Evolutionary conservation across 2,888 invertebrate species (phyloP).

Genomic region (Mamestra brassicae): DNA sequence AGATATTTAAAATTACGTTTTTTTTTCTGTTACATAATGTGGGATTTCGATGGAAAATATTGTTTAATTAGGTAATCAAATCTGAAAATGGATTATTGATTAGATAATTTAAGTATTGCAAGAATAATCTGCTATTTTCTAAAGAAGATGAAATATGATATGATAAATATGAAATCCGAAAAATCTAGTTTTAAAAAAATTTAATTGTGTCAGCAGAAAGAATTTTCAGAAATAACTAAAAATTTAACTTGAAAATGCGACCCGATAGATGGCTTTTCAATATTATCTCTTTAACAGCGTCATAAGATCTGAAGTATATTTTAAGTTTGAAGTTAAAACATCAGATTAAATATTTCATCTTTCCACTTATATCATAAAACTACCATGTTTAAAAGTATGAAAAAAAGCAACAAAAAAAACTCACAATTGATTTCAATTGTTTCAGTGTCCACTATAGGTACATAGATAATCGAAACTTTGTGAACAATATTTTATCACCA

Average conservation of each 20-base stretch:
- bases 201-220: slow-evolving; percentile 24
- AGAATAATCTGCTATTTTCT: background rate
- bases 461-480: background rate
- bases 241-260: slow-evolving; percentile 15
- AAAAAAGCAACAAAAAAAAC: background rate
- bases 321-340: too few species aligned
- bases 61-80: background rate
- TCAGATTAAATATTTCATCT: too few species aligned
- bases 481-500: slow-evolving; percentile 16
- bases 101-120: background rate
- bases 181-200: slow-evolving; percentile 34
- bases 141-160: background rate
- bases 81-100: background rate
- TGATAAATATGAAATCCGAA: background rate
- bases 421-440: background rate
- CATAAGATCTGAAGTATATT: background rate
- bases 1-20: slow-evolving; percentile 13
- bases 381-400: too few species aligned
- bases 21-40: slow-evolving; percentile 1
- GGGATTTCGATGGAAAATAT: slow-evolving; percentile 12
- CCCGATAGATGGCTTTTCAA: background rate
- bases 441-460: background rate
- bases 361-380: background rate
- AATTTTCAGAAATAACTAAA: slow-evolving; percentile 18
- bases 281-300: too few species aligned